phyloP scores from a whole-genome alignment of 2,797 vertebrate species.

The Fundulus diaphanus region DNA sequence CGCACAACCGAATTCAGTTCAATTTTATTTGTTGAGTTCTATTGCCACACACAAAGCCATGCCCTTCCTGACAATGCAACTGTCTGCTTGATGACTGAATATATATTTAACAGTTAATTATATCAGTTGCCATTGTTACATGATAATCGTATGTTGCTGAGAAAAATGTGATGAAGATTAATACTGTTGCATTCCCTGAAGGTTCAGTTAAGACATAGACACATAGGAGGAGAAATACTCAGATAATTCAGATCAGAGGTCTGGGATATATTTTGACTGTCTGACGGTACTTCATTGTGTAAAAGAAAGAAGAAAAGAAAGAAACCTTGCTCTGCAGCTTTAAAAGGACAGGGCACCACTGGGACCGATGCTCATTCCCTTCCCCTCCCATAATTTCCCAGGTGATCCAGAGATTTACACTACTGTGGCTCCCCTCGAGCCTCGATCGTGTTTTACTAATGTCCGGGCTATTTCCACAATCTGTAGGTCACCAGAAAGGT shows the following conservation, averaged over 20 bases:
- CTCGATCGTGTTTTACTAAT: conserved; percentile 24
- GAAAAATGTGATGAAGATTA: background rate
- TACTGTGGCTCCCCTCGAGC: conserved; percentile 15
- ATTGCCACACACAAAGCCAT: background rate
- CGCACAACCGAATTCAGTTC: background rate
- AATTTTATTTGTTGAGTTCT: background rate
- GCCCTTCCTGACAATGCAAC: background rate
- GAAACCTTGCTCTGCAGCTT: conserved; percentile 16
- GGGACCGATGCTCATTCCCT: conserved; percentile 35
- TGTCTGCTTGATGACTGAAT: background rate
- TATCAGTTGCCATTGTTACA: background rate
- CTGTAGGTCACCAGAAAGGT: conserved; percentile 30
- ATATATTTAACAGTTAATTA: background rate
- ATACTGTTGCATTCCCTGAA: background rate
- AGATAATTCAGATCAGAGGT: background rate
- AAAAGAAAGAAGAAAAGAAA: conserved; percentile 20
- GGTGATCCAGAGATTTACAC: conserved; percentile 40
- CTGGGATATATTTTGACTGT: conserved; percentile 15
- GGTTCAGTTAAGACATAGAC: background rate
- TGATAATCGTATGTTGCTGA: background rate
- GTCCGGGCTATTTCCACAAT: conserved; percentile 29
- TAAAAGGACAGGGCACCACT: conserved; percentile 18
- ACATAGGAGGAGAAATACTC: background rate
- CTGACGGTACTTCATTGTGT: conserved; percentile 12
- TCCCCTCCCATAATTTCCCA: conserved; percentile 38